A percentile compares a stretch with the other conserved stretches of the same genome.
Evolutionary conservation across 2,888 invertebrate species (phyloP).

Genomic region (Pyrocoelia pectoralis): DNA sequence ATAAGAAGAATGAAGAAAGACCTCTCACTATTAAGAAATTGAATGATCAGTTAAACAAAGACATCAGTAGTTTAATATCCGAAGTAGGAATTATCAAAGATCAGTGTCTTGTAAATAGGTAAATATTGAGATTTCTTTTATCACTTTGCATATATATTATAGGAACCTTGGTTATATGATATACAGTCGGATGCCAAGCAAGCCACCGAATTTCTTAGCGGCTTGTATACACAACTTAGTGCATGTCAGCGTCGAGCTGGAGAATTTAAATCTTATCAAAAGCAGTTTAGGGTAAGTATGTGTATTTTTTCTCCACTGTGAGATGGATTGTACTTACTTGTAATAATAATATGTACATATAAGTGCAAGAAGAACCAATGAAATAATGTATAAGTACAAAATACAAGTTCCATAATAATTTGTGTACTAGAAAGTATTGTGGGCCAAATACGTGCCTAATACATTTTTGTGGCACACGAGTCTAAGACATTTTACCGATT

Average conservation of each 20-base stretch:
- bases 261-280: conserved; percentile 83
- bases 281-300: conserved; percentile 76
- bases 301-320: neutral
- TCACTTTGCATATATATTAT: conserved; percentile 37
- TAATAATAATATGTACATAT: no score
- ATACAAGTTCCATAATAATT: no score
- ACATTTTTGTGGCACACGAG: no score
- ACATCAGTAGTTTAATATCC: conserved; percentile 75
- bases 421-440: no score
- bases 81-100: conserved; percentile 78
- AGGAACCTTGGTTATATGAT: conserved; percentile 81
- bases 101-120: conserved; percentile 69
- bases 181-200: conserved; percentile 73
- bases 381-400: no score
- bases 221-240: conserved; percentile 69
- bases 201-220: conserved; percentile 70
- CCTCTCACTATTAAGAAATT: conserved; percentile 74
- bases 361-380: no score
- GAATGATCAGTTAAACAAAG: conserved; percentile 77
- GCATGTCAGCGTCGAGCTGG: conserved; percentile 73
- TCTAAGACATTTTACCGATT: no score
- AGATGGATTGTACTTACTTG: no score
- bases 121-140: neutral
- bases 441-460: no score
- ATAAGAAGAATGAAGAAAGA: conserved; percentile 73